Evolutionary conservation across 2,113 vertebrate species (phyloP), one percentile per base, ranked within the genome.

Genomic region (Nipponia nippon): DNA sequence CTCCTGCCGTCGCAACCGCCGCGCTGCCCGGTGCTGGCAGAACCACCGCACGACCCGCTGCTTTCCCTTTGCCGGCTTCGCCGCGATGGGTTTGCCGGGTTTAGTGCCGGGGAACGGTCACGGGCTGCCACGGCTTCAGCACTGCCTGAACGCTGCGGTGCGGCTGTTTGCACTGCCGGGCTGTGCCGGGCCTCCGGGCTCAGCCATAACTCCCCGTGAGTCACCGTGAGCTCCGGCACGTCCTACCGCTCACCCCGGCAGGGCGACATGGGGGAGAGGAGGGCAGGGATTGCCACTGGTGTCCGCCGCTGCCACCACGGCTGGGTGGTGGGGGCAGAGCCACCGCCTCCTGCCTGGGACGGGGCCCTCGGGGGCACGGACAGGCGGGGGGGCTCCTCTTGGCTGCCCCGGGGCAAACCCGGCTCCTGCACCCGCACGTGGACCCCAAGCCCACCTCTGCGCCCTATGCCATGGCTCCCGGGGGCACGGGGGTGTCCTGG

Each of bases 41-140:
- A 89, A 25, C 56, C 29, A 4, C 55, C 2, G 0, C 49, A 32
- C 0, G 4, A 62, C 30, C 40, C 22, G 0, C n/a, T 6, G 13
- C 75, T 46, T 23, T 23, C 61, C 77, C 32, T 44, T 19, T 13
- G 6, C 26, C 53, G 7, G 30, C n/a, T 83, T 44, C 14, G 11
- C 52, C 9, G 0, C 0, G 14, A 2, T 32, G 75, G 59, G 4
- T 65, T 76, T 18, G 52, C 18, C 0, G 14, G 59, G 42, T 30
- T 40, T 10, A 3, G 21, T 23, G 76, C 46, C 5, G 0, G 55
- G 22, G 40, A 9, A 12, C 1, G 2, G 69, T 7, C 53, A 10
- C 1, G 3, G 40, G 49, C 63, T 61, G 90, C 38, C 2, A 3
- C 2, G 52, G 22, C 55, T 52, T 9, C 44, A 23, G 44, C 16